A percentile compares a stretch with the other conserved stretches of the same genome.
Conservation (phyloP, 2,888 invertebrate genomes). For the Cremastinae sp. region DNA sequence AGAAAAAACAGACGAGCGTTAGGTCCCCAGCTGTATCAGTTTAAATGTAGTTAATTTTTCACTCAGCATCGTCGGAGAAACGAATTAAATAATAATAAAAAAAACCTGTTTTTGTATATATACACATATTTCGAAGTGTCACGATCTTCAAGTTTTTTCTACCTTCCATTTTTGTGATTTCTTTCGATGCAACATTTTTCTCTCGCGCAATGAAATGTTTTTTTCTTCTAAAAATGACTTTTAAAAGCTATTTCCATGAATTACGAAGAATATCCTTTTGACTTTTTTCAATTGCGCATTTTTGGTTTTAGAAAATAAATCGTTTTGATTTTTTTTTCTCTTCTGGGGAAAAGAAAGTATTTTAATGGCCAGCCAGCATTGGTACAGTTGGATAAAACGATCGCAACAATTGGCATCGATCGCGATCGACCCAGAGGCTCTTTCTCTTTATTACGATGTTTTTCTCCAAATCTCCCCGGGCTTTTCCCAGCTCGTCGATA, state of each 20-base stretch:
- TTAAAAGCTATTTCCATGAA: too few species aligned
- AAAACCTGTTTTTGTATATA: constrained; percentile 65
- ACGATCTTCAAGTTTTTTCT: constrained; percentile 67
- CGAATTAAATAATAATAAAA: constrained; percentile 57
- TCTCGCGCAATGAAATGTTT: background rate
- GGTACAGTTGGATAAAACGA: constrained; percentile 78
- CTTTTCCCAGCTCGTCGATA: constrained; percentile 70
- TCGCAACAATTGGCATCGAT: constrained; percentile 75
- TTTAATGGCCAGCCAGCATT: constrained; percentile 73
- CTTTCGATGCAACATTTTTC: constrained; percentile 67
- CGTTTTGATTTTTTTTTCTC: constrained; percentile 21
- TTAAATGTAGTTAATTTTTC: constrained; percentile 66
- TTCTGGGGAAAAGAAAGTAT: too few species aligned
- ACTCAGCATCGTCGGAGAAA: constrained; percentile 68
- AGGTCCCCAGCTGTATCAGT: constrained; percentile 63
- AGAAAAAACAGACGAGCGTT: constrained; percentile 4
- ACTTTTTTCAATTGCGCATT: too few species aligned
- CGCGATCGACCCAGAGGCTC: constrained; percentile 77
- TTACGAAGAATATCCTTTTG: too few species aligned
- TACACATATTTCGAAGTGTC: constrained; percentile 71
- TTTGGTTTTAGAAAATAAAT: too few species aligned
- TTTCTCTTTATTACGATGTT: constrained; percentile 79
- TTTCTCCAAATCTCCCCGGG: constrained; percentile 74
- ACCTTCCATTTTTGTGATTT: constrained; percentile 75
- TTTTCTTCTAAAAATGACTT: too few species aligned